Percentiles rank a stretch among this genome's conserved stretches.
phyloP scores from a whole-genome alignment of 2,888 invertebrate species.

The Acleris holmiana region DNA sequence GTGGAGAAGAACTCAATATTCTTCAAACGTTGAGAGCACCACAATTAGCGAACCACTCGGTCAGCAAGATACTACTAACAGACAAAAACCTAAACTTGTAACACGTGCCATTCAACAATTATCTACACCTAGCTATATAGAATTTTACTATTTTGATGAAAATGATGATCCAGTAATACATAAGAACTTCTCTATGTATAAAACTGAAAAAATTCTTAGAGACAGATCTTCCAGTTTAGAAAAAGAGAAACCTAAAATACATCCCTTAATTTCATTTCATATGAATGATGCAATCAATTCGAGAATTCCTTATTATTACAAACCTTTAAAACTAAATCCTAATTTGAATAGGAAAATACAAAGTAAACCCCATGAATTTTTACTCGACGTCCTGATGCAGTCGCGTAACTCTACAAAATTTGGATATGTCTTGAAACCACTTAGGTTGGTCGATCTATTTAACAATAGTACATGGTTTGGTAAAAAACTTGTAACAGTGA shows the following conservation, averaged over 20 bases:
- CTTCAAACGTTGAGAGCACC: slow-evolving; percentile 45
- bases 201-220: not conserved
- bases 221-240: not conserved
- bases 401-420: slow-evolving; percentile 4
- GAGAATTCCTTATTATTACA: slow-evolving; percentile 22
- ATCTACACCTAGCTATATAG: slow-evolving; percentile 66
- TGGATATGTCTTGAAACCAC: not conserved
- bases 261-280: slow-evolving; percentile 49
- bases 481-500: slow-evolving; percentile 8
- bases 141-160: slow-evolving; percentile 73
- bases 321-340: not conserved
- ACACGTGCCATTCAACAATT: slow-evolving; percentile 22
- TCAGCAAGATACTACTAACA: not conserved
- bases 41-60: slow-evolving; percentile 17
- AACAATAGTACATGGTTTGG: not conserved
- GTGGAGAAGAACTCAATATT: slow-evolving; percentile 64
- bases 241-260: slow-evolving; percentile 18
- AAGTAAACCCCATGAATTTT: not conserved
- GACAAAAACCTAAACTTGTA: not conserved
- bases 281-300: slow-evolving; percentile 42
- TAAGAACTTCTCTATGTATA: slow-evolving; percentile 35
- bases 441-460: not conserved
- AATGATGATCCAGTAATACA: slow-evolving; percentile 45
- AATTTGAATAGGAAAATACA: not conserved
- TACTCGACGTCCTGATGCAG: not conserved